These are phyloP conservation scores for Psilanteris sp. DNA, from an alignment of 1,140 invertebrate genomes.

Conservation along the genomic window DNA sequence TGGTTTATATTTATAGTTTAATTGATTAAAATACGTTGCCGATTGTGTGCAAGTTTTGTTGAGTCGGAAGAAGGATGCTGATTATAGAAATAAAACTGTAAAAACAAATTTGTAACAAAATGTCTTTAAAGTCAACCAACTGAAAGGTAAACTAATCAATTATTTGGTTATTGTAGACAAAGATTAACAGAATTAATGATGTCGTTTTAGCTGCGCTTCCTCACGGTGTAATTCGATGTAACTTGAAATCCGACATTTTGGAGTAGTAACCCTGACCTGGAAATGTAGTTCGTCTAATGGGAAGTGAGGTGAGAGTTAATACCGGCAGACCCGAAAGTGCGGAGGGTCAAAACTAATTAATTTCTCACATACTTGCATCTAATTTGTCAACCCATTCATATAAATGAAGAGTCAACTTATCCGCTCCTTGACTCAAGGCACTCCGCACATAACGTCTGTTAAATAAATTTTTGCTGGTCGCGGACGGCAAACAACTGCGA, in stretches of 20 bases:
- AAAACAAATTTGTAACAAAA: too few species aligned
- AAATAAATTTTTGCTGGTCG: conserved; percentile 17
- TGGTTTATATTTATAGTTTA: too few species aligned
- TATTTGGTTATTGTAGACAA: too few species aligned
- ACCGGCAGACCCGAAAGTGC: neutral
- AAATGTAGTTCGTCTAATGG: conserved; percentile 12
- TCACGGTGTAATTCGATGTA: conserved; percentile 12
- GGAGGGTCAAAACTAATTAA: conserved; percentile 40
- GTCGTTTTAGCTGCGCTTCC: conserved; percentile 7
- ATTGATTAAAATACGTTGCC: too few species aligned
- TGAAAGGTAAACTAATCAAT: too few species aligned
- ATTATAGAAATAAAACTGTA: too few species aligned
- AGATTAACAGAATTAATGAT: neutral
- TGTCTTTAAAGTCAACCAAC: too few species aligned
- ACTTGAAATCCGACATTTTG: conserved; percentile 21
- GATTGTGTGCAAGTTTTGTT: too few species aligned
- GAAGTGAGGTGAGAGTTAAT: conserved; percentile 6
- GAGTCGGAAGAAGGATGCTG: too few species aligned
- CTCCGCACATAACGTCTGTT: conserved; percentile 8
- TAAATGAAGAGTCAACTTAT: conserved; percentile 21
- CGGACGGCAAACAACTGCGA: conserved; percentile 6
- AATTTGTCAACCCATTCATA: conserved; percentile 18
- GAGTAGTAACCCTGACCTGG: conserved; percentile 13
- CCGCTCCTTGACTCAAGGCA: conserved; percentile 15
- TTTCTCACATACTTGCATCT: conserved; percentile 12